A percentile compares a stretch with the other conserved stretches of the same genome.
Evolutionary conservation across 2,888 invertebrate species (phyloP).

Genomic region (Pharmacophagus antenor): DNA sequence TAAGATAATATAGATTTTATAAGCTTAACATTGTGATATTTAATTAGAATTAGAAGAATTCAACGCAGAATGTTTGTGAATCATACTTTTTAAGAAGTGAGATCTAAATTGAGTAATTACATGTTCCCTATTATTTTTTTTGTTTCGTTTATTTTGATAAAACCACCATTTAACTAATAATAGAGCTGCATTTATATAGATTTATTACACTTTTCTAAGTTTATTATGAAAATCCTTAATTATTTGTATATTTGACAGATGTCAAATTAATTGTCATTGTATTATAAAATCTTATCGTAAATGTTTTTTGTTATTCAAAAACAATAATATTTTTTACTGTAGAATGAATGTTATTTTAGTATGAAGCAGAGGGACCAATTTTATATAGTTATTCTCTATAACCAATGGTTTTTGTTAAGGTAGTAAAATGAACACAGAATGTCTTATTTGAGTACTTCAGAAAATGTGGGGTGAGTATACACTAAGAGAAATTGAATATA

Average conservation of each 20-base stretch:
- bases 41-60: conserved; percentile 34
- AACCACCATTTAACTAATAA: conserved; percentile 2
- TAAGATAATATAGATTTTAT: conserved; percentile 39
- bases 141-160: conserved; percentile 14
- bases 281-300: conserved; percentile 45
- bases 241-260: conserved; percentile 59
- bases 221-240: conserved; percentile 30
- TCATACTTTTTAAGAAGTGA: conserved; percentile 54
- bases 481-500: not conserved
- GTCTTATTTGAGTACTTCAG: conserved; percentile 79
- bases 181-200: conserved; percentile 4
- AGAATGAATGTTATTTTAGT: conserved; percentile 51
- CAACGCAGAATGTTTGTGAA: conserved; percentile 47
- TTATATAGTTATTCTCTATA: conserved; percentile 50
- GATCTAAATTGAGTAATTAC: conserved; percentile 38
- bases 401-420: conserved; percentile 56
- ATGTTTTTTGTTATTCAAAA: conserved; percentile 44
- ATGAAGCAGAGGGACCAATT: conserved; percentile 71
- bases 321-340: conserved; percentile 36
- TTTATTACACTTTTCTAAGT: conserved; percentile 3
- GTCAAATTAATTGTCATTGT: conserved; percentile 63
- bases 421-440: conserved; percentile 76
- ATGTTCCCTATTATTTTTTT: conserved; percentile 24
- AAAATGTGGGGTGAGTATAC: conserved; percentile 75
- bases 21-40: conserved; percentile 37